Percentiles rank a stretch among this genome's conserved stretches.
Evolutionary conservation across 2,888 invertebrate genomes (phyloP).

Genomic region (Tetheella fluctuosa): DNA sequence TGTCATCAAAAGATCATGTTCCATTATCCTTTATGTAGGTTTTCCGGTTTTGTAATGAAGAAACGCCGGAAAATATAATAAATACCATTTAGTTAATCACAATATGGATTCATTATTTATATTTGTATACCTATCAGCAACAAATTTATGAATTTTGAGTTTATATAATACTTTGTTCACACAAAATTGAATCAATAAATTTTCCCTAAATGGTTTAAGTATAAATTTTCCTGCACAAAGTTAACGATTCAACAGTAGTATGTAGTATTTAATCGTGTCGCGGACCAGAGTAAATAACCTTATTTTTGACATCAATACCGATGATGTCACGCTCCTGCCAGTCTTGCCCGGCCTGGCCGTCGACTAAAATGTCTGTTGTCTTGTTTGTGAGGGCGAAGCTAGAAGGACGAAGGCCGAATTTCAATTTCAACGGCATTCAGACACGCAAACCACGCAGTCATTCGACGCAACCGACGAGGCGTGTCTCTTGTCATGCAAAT

Average conservation of each 20-base stretch:
- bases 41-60: background rate
- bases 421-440: conserved; percentile 49
- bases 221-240: background rate
- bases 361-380: conserved; percentile 38
- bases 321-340: conserved; percentile 44
- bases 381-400: conserved; percentile 51
- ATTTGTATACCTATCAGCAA: background rate
- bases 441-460: conserved; percentile 33
- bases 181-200: background rate
- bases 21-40: background rate
- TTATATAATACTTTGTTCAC: background rate
- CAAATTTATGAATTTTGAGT: background rate
- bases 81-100: too few relatives aligned
- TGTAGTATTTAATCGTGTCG: conserved; percentile 9
- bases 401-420: conserved; percentile 61
- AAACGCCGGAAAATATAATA: background rate
- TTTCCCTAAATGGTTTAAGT: background rate
- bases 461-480: conserved; percentile 34
- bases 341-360: conserved; percentile 11
- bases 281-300: conserved; percentile 38
- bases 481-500: conserved; percentile 63
- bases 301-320: conserved; percentile 38
- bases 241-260: background rate
- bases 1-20: background rate
- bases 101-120: background rate